Percentiles rank a stretch among this genome's conserved stretches.
These are phyloP conservation scores for Dromaius novaehollandiae DNA, from an alignment of 2,113 vertebrate species.

Conservation along the genomic window DNA sequence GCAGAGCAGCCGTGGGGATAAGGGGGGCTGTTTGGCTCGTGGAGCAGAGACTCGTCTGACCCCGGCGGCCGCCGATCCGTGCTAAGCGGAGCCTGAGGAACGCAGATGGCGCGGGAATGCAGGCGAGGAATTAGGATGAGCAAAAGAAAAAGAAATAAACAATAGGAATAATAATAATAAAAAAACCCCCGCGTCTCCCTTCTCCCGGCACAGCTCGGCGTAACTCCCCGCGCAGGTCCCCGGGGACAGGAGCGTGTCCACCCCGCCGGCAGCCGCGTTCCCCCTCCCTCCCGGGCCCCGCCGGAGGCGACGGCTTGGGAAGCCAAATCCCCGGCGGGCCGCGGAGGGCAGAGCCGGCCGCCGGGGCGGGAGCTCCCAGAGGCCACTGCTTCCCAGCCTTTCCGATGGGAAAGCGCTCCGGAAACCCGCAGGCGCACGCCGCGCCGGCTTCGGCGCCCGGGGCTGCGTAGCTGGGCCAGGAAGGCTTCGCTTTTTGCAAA, in stretches of 20 bases:
- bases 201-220: neutral
- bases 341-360: conserved; percentile 7
- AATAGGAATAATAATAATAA: no score
- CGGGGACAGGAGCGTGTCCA: neutral
- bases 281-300: neutral
- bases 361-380: conserved; percentile 19
- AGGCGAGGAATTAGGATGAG: neutral
- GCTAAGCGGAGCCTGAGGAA: neutral
- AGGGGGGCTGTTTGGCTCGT: neutral
- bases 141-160: neutral
- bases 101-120: neutral
- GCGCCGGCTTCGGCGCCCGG: no score
- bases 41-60: neutral
- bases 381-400: conserved; percentile 47
- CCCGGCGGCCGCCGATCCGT: neutral
- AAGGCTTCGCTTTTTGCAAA: no score
- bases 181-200: neutral
- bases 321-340: conserved; percentile 14
- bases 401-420: conserved; percentile 69
- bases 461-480: no score
- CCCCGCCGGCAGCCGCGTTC: neutral
- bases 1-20: neutral
- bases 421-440: neutral
- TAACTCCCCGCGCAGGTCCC: neutral
- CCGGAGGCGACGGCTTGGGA: neutral